Evolutionary conservation across 2,888 invertebrate species (phyloP), one percentile per base, ranked within the genome.

Genomic region (Drosophila planitibia): DNA sequence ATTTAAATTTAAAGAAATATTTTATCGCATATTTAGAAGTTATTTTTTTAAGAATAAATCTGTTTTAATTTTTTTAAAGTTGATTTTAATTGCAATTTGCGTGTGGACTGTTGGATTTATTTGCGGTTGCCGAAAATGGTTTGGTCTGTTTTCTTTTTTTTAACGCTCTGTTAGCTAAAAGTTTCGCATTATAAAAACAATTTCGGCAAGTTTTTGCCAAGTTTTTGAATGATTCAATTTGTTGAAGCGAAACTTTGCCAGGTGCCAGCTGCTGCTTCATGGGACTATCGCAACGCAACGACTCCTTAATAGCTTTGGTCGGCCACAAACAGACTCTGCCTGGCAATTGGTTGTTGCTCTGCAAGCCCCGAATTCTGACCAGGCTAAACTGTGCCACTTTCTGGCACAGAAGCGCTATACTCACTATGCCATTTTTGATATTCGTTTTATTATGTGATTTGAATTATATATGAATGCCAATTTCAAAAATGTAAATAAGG

Each of bases 191-290:
- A 83, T 83, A 82, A 86, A 85, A 85, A 84, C 85, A 85, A 85
- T 85, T 88, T 88, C 49, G 70, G 72, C 65, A 81, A 81, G 82
- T 81, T 81, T 74, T 68, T 65, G 78, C 69, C 82, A 80, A 85
- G 83, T 89, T 85, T 76, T 54, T 70, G 76, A 88, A 81, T 85
- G 88, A 86, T 82, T 83, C 81, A 88, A 88, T 85, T 88, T 74
- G 69, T 62, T 66, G 70, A 70, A 71, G 61, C 70, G 65, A 76
- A 78, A 83, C 65, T 88, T 84, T 61, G 68, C 61, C 82, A 88
- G 85, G 74, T 88, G 71, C 60, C 76, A 76, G 82, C 68, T 76
- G 80, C 67, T 60, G 39, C 47, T 63, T 39, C 28, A 54, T 55
- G 52, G 33, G 37, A 68, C 71, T 81, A 62, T 72, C 54, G 49